phyloP scores from a whole-genome alignment of 2,113 vertebrate species.

The Serinus canaria region DNA sequence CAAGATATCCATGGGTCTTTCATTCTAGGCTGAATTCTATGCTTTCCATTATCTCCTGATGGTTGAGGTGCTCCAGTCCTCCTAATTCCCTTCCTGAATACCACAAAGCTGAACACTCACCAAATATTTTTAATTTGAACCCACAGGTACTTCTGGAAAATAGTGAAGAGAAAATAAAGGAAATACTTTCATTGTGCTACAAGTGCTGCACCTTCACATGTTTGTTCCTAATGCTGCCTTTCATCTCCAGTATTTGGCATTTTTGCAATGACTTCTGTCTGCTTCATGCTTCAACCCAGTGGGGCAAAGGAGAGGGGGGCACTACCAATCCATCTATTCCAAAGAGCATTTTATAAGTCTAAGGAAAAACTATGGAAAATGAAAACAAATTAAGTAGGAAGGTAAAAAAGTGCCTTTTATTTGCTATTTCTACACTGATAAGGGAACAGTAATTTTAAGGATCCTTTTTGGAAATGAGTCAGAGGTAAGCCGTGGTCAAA shows the following conservation, averaged over 20 bases:
- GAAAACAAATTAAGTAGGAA: background rate
- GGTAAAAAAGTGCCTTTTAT: background rate
- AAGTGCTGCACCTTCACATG: background rate
- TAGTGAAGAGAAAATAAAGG: background rate
- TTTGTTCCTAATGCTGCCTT: background rate
- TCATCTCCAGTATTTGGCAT: background rate
- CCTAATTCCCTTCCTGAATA: background rate
- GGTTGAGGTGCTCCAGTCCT: background rate
- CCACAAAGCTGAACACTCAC: background rate
- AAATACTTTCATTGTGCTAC: background rate
- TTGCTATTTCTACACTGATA: background rate
- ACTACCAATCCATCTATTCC: background rate
- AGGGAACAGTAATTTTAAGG: background rate
- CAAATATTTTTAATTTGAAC: background rate
- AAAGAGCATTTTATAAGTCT: background rate
- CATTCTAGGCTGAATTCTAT: background rate
- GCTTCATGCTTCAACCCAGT: background rate
- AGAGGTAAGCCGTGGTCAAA: background rate
- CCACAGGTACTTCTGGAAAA: background rate
- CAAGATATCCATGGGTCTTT: background rate
- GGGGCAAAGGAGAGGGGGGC: background rate
- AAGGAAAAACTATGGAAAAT: background rate
- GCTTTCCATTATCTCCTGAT: background rate
- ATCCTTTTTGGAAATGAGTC: background rate
- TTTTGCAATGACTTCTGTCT: background rate